A percentile compares a stretch with the other conserved stretches of the same genome.
phyloP scores from a whole-genome alignment of 1,140 invertebrate genomes.

The Nymphalis io region DNA sequence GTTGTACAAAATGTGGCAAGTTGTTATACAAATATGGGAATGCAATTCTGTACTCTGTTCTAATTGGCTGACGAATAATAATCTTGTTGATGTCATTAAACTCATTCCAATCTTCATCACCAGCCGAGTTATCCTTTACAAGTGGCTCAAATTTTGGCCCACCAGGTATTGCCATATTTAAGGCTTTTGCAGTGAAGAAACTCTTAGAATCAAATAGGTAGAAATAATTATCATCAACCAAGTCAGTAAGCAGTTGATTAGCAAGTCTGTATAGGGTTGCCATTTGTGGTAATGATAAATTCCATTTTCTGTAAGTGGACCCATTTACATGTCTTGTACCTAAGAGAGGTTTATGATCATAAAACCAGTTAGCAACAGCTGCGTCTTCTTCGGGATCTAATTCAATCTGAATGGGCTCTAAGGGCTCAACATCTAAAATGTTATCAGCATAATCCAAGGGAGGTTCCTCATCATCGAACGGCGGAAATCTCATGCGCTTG shows the following conservation, averaged over 20 bases:
- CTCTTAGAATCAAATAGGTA: conserved; percentile 99
- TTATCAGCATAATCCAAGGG: conserved; percentile 99
- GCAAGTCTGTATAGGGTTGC: conserved; percentile 98
- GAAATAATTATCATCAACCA: conserved; percentile 99
- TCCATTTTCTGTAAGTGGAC: conserved; percentile 97
- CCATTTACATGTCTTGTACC: conserved; percentile 98
- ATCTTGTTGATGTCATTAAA: conserved; percentile 99
- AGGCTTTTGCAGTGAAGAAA: conserved; percentile 99
- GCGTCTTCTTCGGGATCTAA: conserved; percentile 97
- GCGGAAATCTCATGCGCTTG: conserved; percentile 99
- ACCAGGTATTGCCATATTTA: conserved; percentile 99
- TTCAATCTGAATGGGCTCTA: conserved; percentile 99
- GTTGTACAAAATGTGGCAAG: conserved; percentile 96
- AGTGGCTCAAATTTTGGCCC: conserved; percentile 99
- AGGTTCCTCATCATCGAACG: conserved; percentile 99
- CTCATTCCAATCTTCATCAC: conserved; percentile 99
- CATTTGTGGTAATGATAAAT: conserved; percentile 96
- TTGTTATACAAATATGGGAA: conserved; percentile 99
- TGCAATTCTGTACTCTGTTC: conserved; percentile 99
- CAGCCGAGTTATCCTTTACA: conserved; percentile 98
- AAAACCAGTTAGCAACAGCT: conserved; percentile 96
- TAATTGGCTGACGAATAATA: conserved; percentile 98
- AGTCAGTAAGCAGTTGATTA: conserved; percentile 98
- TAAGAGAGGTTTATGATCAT: conserved; percentile 98
- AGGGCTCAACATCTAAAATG: conserved; percentile 98